Percentiles rank a stretch among this genome's conserved stretches.
phyloP scores from a whole-genome alignment of 2,888 invertebrate genomes.

The Agriopis aurantiaria region DNA sequence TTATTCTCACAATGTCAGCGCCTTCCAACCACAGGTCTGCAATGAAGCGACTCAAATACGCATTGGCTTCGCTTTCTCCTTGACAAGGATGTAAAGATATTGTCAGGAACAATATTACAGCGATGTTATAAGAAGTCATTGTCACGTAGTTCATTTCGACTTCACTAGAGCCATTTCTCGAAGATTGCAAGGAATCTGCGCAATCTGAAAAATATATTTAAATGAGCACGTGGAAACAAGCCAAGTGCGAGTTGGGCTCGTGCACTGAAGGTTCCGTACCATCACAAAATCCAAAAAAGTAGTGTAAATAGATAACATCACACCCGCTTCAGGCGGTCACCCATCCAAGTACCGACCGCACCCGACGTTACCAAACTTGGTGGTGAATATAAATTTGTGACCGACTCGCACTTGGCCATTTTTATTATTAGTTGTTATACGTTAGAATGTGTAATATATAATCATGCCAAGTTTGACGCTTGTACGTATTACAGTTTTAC shows the following conservation, averaged over 20 bases:
- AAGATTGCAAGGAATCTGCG: conserved; percentile 35
- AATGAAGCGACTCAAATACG: conserved; percentile 72
- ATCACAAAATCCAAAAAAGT: not conserved
- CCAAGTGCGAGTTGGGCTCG: no score
- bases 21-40: conserved; percentile 83
- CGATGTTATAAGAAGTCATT: conserved; percentile 53
- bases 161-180: conserved; percentile 62
- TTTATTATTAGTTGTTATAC: no score
- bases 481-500: no score
- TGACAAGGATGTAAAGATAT: conserved; percentile 57
- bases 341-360: no score
- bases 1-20: conserved; percentile 73
- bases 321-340: no score
- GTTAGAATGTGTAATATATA: no score
- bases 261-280: no score
- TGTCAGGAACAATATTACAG: conserved; percentile 55
- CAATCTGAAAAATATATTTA: conserved; percentile 38
- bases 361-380: no score
- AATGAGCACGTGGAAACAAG: no score
- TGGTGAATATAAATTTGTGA: no score
- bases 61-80: conserved; percentile 67
- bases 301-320: not conserved
- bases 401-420: no score
- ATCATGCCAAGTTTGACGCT: no score
- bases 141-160: conserved; percentile 63